Conservation (phyloP, 1,140 invertebrate genomes). For the Hypsibius dujardini region DNA sequence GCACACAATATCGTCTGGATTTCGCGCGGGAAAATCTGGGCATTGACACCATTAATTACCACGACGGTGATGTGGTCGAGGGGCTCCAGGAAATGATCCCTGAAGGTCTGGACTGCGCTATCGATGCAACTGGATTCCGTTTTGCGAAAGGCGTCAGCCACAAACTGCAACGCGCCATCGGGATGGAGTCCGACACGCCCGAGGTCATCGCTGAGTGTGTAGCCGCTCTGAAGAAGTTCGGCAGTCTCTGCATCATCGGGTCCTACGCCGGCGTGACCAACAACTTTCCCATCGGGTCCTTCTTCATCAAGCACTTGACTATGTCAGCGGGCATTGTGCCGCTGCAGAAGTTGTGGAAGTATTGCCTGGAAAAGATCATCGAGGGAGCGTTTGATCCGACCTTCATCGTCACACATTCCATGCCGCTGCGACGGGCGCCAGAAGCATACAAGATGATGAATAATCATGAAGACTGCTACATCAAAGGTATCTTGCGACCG, state of each 20-base stretch:
- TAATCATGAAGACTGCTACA: neutral
- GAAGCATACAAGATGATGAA: slow-evolving; percentile 1
- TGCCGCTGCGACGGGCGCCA: neutral
- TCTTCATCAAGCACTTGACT: neutral
- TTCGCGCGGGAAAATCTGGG: slow-evolving; percentile 20
- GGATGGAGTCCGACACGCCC: slow-evolving; percentile 13
- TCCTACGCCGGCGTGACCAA: neutral
- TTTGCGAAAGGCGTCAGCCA: slow-evolving; percentile 20
- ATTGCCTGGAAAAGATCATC: neutral
- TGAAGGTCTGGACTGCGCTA: slow-evolving; percentile 22
- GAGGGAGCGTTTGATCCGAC: slow-evolving; percentile 1
- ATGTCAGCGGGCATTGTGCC: neutral
- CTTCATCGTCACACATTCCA: neutral
- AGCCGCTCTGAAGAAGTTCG: neutral
- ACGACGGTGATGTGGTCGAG: slow-evolving; percentile 21
- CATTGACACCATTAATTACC: slow-evolving; percentile 23
- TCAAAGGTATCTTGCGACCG: neutral
- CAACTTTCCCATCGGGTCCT: neutral
- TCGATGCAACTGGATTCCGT: slow-evolving; percentile 23
- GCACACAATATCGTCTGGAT: slow-evolving; percentile 20
- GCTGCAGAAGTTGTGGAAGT: slow-evolving; percentile 10
- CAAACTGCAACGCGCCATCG: slow-evolving; percentile 21
- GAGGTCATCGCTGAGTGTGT: neutral
- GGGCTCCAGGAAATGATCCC: slow-evolving; percentile 17
- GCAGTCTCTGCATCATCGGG: neutral